Percentiles rank a stretch among this genome's conserved stretches.
phyloP scores from a whole-genome alignment of 2,113 vertebrate species.

The Anser cygnoides region DNA sequence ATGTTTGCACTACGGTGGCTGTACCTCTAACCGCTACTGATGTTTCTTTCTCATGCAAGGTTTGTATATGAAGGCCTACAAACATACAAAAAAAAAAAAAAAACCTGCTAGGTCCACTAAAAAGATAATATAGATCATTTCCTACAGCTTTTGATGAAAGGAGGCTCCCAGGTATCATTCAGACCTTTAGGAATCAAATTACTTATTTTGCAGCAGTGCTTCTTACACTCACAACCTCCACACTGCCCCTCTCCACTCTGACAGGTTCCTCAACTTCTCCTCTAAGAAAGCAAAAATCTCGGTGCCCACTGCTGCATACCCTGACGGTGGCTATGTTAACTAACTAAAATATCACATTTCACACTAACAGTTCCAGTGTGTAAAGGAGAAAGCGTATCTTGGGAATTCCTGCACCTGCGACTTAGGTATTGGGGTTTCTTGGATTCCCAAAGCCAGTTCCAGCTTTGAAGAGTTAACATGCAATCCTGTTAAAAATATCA shows the following conservation, averaged over 20 bases:
- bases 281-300: neutral
- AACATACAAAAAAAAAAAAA: no score
- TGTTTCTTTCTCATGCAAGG: neutral
- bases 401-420: neutral
- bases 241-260: neutral
- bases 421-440: neutral
- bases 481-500: neutral
- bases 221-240: neutral
- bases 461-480: neutral
- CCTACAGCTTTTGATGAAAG: neutral
- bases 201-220: neutral
- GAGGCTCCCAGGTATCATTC: neutral
- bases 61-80: neutral
- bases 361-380: no score
- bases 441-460: neutral
- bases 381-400: accelerated
- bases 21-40: neutral
- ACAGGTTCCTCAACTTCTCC: no score
- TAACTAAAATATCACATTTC: neutral
- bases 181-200: neutral
- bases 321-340: neutral
- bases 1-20: neutral
- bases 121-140: neutral
- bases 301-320: accelerated
- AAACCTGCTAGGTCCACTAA: no score